Conservation (phyloP, 2,888 invertebrate genomes). For the Cecidostiba fungosa region DNA sequence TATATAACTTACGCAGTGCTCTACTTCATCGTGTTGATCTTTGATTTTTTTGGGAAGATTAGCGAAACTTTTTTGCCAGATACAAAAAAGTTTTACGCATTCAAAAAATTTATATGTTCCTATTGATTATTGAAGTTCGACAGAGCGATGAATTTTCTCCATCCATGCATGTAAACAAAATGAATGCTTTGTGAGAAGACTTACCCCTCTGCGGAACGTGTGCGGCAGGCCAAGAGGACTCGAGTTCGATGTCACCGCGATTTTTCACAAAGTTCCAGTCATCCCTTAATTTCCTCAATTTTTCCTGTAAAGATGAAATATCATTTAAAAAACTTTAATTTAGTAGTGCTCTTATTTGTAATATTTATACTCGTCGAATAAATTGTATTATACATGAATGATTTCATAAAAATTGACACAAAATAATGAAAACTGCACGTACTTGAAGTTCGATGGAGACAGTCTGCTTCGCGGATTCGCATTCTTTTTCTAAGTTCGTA, state of each 20-base stretch:
- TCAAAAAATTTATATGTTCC: background rate
- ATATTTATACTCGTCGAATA: no score
- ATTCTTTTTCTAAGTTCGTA: constrained; percentile 84
- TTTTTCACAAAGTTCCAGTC: constrained; percentile 82
- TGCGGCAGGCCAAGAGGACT: constrained; percentile 61
- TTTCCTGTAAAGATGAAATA: constrained; percentile 78
- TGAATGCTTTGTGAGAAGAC: constrained; percentile 46
- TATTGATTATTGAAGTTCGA: background rate
- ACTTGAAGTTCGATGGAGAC: constrained; percentile 81
- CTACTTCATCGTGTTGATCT: constrained; percentile 42
- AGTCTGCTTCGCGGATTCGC: constrained; percentile 80
- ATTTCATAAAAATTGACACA: no score
- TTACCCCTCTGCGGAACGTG: constrained; percentile 70
- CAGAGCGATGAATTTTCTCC: background rate
- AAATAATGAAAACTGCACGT: constrained; percentile 61
- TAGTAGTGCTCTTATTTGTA: background rate
- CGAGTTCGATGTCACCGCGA: constrained; percentile 72
- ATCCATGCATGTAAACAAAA: background rate
- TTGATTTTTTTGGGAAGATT: constrained; percentile 58
- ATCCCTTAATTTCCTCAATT: constrained; percentile 81
- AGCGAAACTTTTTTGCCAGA: background rate
- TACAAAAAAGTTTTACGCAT: background rate
- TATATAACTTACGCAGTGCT: constrained; percentile 45
- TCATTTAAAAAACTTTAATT: background rate
- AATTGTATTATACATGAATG: no score